Percentiles rank a stretch among this genome's conserved stretches.
Conservation (phyloP, 2,797 vertebrate species). For the Phrynocephalus forsythii region DNA sequence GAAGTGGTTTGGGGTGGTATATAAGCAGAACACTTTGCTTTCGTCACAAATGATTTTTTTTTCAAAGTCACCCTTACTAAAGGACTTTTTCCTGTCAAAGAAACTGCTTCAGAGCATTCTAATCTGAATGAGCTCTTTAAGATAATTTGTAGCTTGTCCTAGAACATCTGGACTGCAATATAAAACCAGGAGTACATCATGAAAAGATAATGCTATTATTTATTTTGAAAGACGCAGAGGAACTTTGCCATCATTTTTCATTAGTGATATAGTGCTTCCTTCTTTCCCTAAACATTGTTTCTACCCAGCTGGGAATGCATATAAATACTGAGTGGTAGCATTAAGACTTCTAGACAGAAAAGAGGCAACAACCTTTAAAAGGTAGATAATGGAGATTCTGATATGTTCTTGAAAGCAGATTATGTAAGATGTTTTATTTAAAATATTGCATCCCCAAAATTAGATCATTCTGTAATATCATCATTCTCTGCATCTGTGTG, state of each 20-base stretch:
- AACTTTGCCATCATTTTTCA: conserved; percentile 23
- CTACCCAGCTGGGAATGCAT: conserved; percentile 28
- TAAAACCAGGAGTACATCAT: conserved; percentile 24
- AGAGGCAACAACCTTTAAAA: background rate
- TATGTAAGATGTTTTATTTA: conserved; percentile 45
- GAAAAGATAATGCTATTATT: conserved; percentile 14
- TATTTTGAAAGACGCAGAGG: conserved; percentile 22
- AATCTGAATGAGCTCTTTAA: conserved; percentile 9
- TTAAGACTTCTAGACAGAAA: conserved; percentile 24
- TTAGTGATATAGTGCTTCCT: conserved; percentile 14
- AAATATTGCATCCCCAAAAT: conserved; percentile 41
- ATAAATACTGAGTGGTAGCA: conserved; percentile 4
- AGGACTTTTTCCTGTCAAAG: background rate
- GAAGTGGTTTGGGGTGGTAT: no score
- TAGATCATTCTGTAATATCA: conserved; percentile 43
- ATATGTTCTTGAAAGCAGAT: conserved; percentile 23
- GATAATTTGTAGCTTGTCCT: conserved; percentile 28
- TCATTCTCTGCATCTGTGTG: conserved; percentile 61
- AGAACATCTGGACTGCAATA: conserved; percentile 12
- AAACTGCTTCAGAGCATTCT: background rate
- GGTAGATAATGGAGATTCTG: background rate
- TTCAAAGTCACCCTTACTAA: background rate
- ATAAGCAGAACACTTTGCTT: no score
- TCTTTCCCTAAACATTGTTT: background rate
- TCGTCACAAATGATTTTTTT: background rate